A percentile compares a stretch with the other conserved stretches of the same genome.
These are phyloP conservation scores for Pogonus chalceus DNA, from an alignment of 1,140 invertebrate genomes.

Conservation along the genomic window DNA sequence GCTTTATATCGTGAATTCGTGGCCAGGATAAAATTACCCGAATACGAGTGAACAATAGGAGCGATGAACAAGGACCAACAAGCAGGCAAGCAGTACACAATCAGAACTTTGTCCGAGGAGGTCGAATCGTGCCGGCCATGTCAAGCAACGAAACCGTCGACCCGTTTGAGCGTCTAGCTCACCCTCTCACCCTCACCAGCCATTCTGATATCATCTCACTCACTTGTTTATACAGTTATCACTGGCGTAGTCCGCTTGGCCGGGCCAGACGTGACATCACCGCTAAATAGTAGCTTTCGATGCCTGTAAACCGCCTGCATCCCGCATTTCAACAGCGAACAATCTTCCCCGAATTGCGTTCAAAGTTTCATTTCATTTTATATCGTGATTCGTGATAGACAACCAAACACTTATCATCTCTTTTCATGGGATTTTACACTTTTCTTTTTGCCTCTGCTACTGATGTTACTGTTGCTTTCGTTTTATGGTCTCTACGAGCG, in stretches of 20 bases:
- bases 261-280: constrained; percentile 1
- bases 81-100: constrained; percentile 2
- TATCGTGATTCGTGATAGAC: too few species aligned
- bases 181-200: background rate
- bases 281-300: background rate
- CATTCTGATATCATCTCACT: background rate
- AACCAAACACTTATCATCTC: background rate
- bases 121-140: background rate
- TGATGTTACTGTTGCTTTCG: too few species aligned
- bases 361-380: constrained; percentile 2
- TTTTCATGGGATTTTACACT: too few species aligned
- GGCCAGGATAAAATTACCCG: too few species aligned
- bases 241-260: background rate
- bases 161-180: too few species aligned
- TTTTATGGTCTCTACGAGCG: too few species aligned
- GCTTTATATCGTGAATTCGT: too few species aligned
- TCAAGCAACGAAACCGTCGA: background rate
- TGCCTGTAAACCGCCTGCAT: background rate
- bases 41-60: too few species aligned
- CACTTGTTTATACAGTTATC: constrained; percentile 3
- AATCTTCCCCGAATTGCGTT: background rate
- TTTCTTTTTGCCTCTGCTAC: too few species aligned
- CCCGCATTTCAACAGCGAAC: background rate
- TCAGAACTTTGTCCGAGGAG: constrained; percentile 6
- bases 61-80: too few species aligned